A percentile compares a stretch with the other conserved stretches of the same genome.
Conservation (phyloP, 2,888 invertebrate species). For the Tiliacea aurago region DNA sequence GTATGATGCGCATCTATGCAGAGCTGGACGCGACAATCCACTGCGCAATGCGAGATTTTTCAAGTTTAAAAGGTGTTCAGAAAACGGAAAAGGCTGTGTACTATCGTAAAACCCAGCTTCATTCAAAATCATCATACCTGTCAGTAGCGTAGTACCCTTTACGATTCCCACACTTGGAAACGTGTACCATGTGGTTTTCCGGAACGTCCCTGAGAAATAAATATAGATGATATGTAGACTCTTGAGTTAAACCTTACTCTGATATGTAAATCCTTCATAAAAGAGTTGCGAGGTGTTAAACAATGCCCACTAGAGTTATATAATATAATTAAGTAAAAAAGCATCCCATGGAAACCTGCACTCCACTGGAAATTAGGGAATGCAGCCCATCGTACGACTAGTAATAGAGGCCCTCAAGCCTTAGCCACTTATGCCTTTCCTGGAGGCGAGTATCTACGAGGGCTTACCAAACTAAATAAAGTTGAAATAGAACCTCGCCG, state of each 20-base stretch:
- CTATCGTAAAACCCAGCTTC: not conserved
- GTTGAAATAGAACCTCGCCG: not conserved
- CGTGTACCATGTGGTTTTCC: not conserved
- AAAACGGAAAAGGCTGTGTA: not conserved
- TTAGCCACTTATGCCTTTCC: not conserved
- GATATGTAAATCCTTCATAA: not conserved
- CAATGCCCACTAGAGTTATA: not conserved
- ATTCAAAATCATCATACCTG: too few species aligned
- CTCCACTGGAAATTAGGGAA: not conserved
- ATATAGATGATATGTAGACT: not conserved
- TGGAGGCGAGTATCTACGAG: not conserved
- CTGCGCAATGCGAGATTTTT: not conserved
- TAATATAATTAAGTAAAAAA: not conserved
- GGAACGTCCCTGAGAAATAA: not conserved
- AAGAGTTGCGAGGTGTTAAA: not conserved
- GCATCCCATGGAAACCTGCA: not conserved
- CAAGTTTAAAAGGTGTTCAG: not conserved
- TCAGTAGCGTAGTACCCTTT: not conserved
- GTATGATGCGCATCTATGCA: not conserved
- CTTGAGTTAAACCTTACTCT: not conserved
- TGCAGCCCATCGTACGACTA: too few species aligned
- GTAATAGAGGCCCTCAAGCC: not conserved
- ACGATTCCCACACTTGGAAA: not conserved
- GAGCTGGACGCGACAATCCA: not conserved
- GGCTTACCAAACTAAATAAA: not conserved